Conservation (phyloP, 1,140 invertebrate species). For the Euwallacea similis region DNA sequence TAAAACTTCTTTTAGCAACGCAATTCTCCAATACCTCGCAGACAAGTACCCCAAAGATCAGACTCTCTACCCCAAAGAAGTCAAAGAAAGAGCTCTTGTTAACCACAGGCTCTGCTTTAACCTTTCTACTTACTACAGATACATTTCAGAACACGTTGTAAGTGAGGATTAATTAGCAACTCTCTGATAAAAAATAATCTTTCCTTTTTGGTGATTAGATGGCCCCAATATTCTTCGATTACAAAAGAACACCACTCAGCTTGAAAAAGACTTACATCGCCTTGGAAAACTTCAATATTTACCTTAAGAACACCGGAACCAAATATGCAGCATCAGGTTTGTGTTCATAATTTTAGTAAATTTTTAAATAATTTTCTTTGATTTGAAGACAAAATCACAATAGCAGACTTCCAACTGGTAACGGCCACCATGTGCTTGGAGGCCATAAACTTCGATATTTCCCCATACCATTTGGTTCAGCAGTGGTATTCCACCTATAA, state of each 20-base stretch:
- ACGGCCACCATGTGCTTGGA: slow-evolving; percentile 72
- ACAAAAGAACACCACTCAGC: slow-evolving; percentile 64
- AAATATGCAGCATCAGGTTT: slow-evolving; percentile 66
- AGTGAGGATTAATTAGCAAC: slow-evolving; percentile 3
- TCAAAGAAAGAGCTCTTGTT: slow-evolving; percentile 67
- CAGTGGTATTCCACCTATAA: slow-evolving; percentile 74
- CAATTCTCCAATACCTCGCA: slow-evolving; percentile 76
- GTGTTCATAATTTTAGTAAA: not conserved
- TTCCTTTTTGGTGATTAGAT: slow-evolving; percentile 55
- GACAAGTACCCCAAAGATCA: slow-evolving; percentile 69
- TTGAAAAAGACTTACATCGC: slow-evolving; percentile 68
- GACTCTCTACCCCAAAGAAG: slow-evolving; percentile 69
- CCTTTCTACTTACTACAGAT: slow-evolving; percentile 71
- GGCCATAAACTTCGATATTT: slow-evolving; percentile 68
- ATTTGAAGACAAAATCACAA: slow-evolving; percentile 64
- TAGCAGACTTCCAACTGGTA: slow-evolving; percentile 71
- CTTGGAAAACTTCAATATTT: slow-evolving; percentile 68
- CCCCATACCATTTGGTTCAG: slow-evolving; percentile 58
- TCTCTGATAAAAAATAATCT: not conserved
- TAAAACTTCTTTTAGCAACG: slow-evolving; percentile 58
- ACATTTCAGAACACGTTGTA: slow-evolving; percentile 62
- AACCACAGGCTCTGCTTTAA: slow-evolving; percentile 79
- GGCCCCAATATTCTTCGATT: slow-evolving; percentile 74
- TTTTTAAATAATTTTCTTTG: not conserved
- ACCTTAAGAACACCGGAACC: slow-evolving; percentile 61